phyloP scores from a whole-genome alignment of 2,113 vertebrate genomes.

The Crotalus horridus region DNA sequence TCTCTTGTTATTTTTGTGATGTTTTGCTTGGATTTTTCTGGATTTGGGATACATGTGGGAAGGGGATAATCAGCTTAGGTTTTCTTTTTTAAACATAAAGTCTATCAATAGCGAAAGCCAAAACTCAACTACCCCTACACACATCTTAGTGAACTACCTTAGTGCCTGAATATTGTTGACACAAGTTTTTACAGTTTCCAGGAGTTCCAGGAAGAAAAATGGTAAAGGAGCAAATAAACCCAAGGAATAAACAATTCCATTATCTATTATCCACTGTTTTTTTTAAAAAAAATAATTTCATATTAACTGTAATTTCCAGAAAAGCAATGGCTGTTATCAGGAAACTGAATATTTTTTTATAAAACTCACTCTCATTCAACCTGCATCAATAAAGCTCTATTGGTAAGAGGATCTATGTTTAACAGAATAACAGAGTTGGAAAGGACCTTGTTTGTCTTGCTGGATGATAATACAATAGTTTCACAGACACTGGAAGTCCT shows the following conservation, averaged over 20 bases:
- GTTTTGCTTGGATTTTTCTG: neutral
- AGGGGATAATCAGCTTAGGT: neutral
- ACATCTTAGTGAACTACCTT: neutral
- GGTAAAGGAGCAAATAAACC: too few relatives aligned
- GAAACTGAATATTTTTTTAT: too few relatives aligned
- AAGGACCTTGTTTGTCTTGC: too few relatives aligned
- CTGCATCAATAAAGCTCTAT: too few relatives aligned
- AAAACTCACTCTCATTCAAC: too few relatives aligned
- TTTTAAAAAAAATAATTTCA: neutral
- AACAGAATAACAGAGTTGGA: too few relatives aligned
- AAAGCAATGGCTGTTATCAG: too few relatives aligned
- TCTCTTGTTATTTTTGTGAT: neutral
- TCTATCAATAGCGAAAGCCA: neutral
- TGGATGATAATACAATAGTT: too few relatives aligned
- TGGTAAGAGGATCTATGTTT: too few relatives aligned
- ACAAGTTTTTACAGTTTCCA: neutral
- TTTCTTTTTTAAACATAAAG: neutral
- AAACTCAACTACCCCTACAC: neutral
- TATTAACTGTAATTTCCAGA: neutral
- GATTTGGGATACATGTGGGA: too few relatives aligned
- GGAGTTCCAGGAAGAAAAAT: too few relatives aligned
- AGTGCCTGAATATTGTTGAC: neutral
- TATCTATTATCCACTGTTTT: neutral
- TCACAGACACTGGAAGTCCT: too few relatives aligned
- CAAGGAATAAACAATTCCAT: neutral